Conservation (phyloP, 2,888 invertebrate genomes). For the Operophtera brumata region DNA sequence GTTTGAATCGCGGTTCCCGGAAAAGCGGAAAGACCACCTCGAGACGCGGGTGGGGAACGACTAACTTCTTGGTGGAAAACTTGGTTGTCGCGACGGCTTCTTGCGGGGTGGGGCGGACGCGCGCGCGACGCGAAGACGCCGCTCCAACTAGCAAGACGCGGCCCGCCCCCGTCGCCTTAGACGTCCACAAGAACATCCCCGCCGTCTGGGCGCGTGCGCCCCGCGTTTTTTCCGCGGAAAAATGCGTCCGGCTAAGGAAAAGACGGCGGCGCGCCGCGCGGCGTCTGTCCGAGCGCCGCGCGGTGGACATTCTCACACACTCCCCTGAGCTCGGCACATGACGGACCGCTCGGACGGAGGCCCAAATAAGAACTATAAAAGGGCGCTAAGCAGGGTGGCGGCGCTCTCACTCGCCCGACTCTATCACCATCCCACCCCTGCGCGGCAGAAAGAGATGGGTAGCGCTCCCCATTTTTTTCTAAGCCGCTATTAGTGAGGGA, state of each 20-base stretch:
- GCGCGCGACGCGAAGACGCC: conserved; percentile 79
- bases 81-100: conserved; percentile 78
- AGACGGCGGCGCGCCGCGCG: conserved; percentile 65
- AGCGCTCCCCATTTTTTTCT: conserved; percentile 74
- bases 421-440: conserved; percentile 62
- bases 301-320: conserved; percentile 45
- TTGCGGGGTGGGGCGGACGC: conserved; percentile 79
- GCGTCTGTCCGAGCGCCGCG: conserved; percentile 44
- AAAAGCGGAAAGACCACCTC: conserved; percentile 74
- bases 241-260: conserved; percentile 79
- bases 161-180: conserved; percentile 80
- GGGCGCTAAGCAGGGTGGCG: conserved; percentile 69
- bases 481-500: conserved; percentile 77
- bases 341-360: conserved; percentile 70
- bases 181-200: conserved; percentile 79
- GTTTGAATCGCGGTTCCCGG: conserved; percentile 28
- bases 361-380: conserved; percentile 76
- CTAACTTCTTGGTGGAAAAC: conserved; percentile 82
- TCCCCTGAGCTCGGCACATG: conserved; percentile 55
- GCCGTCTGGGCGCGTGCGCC: conserved; percentile 78
- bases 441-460: conserved; percentile 69
- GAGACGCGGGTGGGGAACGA: conserved; percentile 80
- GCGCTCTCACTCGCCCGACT: conserved; percentile 74
- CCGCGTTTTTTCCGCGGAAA: conserved; percentile 79
- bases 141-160: conserved; percentile 79